Conservation (phyloP, 2,888 invertebrate species). For the Drosophila vallismaia region DNA sequence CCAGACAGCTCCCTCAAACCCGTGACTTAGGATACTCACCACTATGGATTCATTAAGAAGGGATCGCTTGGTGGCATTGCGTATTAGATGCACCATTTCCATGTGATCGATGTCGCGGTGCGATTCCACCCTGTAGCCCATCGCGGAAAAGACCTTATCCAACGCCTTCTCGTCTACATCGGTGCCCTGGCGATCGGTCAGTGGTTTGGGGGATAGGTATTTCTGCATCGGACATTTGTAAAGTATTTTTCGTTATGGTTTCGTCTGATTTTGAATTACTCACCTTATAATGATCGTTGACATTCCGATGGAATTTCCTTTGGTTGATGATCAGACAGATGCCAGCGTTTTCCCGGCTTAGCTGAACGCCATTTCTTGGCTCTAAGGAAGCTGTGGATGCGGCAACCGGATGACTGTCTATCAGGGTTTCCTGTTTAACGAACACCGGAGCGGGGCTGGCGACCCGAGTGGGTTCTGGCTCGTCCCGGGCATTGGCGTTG, state of each 20-base stretch:
- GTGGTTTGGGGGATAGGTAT: slow-evolving; percentile 55
- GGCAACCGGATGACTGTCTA: slow-evolving; percentile 5
- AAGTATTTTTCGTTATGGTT: neutral
- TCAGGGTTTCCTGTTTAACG: slow-evolving; percentile 2
- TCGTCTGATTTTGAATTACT: neutral
- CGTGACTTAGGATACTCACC: slow-evolving; percentile 82
- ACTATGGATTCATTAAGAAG: slow-evolving; percentile 79
- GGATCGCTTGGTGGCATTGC: slow-evolving; percentile 70
- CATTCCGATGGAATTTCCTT: slow-evolving; percentile 68
- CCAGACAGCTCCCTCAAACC: slow-evolving; percentile 84
- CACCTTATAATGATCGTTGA: slow-evolving; percentile 66
- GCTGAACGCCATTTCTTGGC: slow-evolving; percentile 51
- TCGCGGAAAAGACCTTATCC: slow-evolving; percentile 65
- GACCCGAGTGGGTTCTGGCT: too few species aligned
- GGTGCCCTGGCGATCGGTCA: slow-evolving; percentile 77
- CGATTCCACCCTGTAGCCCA: slow-evolving; percentile 74
- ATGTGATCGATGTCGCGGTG: slow-evolving; percentile 73
- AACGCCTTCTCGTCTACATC: slow-evolving; percentile 74
- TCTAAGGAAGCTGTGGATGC: neutral
- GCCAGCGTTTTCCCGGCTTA: slow-evolving; percentile 73
- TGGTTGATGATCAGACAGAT: slow-evolving; percentile 82
- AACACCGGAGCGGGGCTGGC: neutral
- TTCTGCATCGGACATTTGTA: slow-evolving; percentile 47
- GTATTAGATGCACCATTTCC: slow-evolving; percentile 68
- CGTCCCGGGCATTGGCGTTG: slow-evolving; percentile 47